Base-by-base conservation (phyloP, 2,797 vertebrate species). In the Syndactyla subalaris region DNA sequence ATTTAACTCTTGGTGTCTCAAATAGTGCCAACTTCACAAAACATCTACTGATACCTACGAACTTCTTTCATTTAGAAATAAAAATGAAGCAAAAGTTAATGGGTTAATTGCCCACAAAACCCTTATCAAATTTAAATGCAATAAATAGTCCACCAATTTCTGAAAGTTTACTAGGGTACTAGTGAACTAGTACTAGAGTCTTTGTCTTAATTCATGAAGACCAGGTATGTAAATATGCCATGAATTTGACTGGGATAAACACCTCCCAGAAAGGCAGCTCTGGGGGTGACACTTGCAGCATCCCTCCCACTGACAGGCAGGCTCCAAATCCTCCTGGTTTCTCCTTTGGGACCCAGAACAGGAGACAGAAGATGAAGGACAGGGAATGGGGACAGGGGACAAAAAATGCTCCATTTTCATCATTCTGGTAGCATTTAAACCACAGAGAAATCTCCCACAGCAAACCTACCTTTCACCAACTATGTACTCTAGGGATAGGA, bases 301-400 rank as follows among this genome's bases (percentile, higher is more conserved):
- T 21, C 63, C 32, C 26, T 91, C 38, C 24, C 22, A 14, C 17
- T 29, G n/a, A 82, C 8, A 62, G 43, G 29, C 23, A 76, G 18
- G 19, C 2, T 36, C 6, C 81, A 81, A 84, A 86, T 61, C 24
- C 34, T 61, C 27, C 38, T 65, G n/a, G 6, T 3, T 57, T 17
- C 8, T 72, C 7, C 21, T 88, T 3, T 32, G n/a, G 46, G 9
- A 78, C 8, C 2, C 0, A 1, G 23, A 68, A 51, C 8, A 6
- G 17, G 39, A 24, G 16, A n/a, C 0, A 2, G 7, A 0, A 12
- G 14, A 45, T 72, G 19, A 75, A 29, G 6, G 22, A 45, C 34
- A 72, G 26, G 39, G n/a, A 66, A 62, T 21, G 32, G 10, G 10
- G 13, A 20, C 13, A 63, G 7, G 17, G 13, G 10, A 49, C 2